Percentiles rank a stretch among this genome's conserved stretches.
Evolutionary conservation across 1,140 invertebrate genomes (phyloP).

Genomic region (Diachasma alloeum): DNA sequence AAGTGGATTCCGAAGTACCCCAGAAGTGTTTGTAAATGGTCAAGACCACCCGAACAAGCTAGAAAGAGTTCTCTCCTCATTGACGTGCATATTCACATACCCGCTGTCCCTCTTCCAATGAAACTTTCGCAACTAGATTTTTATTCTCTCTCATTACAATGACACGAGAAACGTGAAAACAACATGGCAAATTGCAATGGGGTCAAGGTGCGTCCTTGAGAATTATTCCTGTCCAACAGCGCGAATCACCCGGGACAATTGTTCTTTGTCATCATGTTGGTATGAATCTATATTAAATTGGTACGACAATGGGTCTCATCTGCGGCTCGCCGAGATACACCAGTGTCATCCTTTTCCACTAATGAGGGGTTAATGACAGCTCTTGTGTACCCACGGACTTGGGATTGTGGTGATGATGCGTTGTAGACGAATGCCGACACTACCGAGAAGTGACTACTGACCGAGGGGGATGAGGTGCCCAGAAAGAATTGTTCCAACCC

Average conservation of each 20-base stretch:
- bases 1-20: too few species aligned
- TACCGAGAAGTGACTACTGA: neutral
- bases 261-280: neutral
- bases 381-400: neutral
- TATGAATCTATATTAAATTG: neutral
- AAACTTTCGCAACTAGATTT: neutral
- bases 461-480: neutral
- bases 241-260: neutral
- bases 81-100: too few species aligned
- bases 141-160: neutral
- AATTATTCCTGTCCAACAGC: neutral
- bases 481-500: neutral
- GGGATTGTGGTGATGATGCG: neutral
- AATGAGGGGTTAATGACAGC: slow-evolving; percentile 19
- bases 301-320: neutral
- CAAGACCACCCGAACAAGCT: neutral
- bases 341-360: neutral
- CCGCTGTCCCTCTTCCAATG: neutral
- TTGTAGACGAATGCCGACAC: neutral
- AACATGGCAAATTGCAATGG: neutral
- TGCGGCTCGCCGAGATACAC: neutral
- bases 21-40: too few species aligned
- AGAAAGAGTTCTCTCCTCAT: too few species aligned
- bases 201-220: neutral
- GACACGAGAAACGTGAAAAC: neutral